phyloP scores from a whole-genome alignment of 1,140 invertebrate species.

The Drosophila punjabiensis region DNA sequence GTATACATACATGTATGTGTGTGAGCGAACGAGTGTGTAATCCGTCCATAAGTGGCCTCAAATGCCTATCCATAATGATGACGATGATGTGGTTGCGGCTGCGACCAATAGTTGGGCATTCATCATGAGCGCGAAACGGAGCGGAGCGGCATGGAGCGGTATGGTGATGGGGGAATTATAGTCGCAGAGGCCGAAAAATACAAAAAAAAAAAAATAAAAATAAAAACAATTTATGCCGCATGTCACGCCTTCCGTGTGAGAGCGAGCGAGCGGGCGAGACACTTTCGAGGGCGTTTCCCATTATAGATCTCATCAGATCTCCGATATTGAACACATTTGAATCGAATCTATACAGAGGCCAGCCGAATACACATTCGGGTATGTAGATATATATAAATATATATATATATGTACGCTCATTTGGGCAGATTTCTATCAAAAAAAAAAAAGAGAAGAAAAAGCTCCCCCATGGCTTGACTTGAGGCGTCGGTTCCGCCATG shows the following conservation, averaged over 20 bases:
- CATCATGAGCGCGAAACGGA: conserved; percentile 26
- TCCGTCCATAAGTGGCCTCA: conserved; percentile 73
- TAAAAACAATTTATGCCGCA: conserved; percentile 56
- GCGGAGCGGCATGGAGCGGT: not conserved
- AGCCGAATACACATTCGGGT: not conserved
- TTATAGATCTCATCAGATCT: conserved; percentile 59
- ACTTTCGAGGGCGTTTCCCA: conserved; percentile 54
- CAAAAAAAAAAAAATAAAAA: conserved; percentile 9
- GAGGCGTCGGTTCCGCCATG: conserved; percentile 5
- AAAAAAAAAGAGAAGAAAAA: not conserved
- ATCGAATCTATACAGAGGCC: conserved; percentile 11
- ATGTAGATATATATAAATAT: not conserved
- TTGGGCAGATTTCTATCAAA: not conserved
- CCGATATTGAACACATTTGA: conserved; percentile 26
- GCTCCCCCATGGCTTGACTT: not conserved
- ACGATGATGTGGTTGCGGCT: conserved; percentile 52
- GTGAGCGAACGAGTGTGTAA: conserved; percentile 45
- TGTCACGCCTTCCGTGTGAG: conserved; percentile 48
- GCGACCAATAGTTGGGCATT: conserved; percentile 61
- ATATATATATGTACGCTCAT: not conserved
- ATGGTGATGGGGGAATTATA: not conserved
- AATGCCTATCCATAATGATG: conserved; percentile 55
- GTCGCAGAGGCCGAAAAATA: conserved; percentile 20
- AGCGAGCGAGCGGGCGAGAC: conserved; percentile 32
- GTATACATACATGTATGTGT: not conserved